These are phyloP conservation scores for Philonicus albiceps DNA, from an alignment of 2,888 invertebrate species.

Conservation along the genomic window DNA sequence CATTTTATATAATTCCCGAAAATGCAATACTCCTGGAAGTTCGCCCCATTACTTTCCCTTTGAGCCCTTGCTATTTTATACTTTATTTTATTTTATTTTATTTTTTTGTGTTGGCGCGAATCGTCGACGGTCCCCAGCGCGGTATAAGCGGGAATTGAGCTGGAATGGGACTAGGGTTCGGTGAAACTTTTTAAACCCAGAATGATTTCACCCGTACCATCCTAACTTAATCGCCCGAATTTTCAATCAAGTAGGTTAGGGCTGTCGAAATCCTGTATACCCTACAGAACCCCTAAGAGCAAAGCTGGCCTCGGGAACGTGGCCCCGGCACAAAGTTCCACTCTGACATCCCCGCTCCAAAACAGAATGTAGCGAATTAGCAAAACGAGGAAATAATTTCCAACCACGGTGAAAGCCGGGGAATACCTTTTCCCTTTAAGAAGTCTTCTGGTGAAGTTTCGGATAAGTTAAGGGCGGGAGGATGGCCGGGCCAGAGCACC, in stretches of 20 bases:
- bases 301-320: background rate
- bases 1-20: background rate
- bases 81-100: background rate
- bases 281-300: background rate
- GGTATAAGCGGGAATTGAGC: background rate
- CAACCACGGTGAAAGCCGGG: slow-evolving; percentile 35
- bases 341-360: slow-evolving; percentile 6
- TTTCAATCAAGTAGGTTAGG: slow-evolving; percentile 31
- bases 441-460: slow-evolving; percentile 39
- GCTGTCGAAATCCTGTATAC: slow-evolving; percentile 26
- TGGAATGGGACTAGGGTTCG: background rate
- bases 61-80: background rate
- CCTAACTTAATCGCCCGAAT: slow-evolving; percentile 22
- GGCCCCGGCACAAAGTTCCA: background rate
- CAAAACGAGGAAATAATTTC: slow-evolving; percentile 45
- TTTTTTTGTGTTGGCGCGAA: background rate
- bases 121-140: background rate
- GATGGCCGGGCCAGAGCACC: background rate
- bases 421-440: slow-evolving; percentile 38
- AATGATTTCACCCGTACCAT: slow-evolving; percentile 22
- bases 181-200: background rate
- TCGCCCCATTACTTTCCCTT: slow-evolving; percentile 6
- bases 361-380: slow-evolving; percentile 40
- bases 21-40: background rate
- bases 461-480: slow-evolving; percentile 29